Conservation (phyloP, 2,888 invertebrate species). For the Didymodactylos carnosus region DNA sequence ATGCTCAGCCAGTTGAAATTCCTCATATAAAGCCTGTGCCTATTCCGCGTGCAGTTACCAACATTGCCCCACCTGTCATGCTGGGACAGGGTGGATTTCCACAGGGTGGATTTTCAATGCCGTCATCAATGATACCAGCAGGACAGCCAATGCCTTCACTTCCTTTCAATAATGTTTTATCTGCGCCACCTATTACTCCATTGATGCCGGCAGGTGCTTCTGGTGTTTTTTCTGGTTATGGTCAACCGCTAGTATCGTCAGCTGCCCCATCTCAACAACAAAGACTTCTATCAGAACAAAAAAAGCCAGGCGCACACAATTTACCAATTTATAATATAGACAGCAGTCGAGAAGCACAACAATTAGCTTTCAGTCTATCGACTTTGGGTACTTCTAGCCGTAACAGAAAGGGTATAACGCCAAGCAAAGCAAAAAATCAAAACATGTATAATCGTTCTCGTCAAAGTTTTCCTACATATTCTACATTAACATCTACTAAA, state of each 20-base stretch:
- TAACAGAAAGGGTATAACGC: not conserved
- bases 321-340: too few relatives aligned
- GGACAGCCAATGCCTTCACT: too few relatives aligned
- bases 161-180: too few relatives aligned
- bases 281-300: not conserved
- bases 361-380: not conserved
- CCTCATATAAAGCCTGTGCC: not conserved
- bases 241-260: not conserved
- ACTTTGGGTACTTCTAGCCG: not conserved
- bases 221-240: too few relatives aligned
- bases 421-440: not conserved
- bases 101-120: too few relatives aligned
- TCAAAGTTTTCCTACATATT: not conserved
- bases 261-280: too few relatives aligned
- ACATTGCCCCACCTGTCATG: not conserved
- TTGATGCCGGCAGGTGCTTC: too few relatives aligned
- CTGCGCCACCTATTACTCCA: too few relatives aligned
- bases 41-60: not conserved
- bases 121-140: too few relatives aligned
- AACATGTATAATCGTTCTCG: not conserved
- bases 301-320: not conserved
- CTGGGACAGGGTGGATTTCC: not conserved
- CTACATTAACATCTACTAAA: too few relatives aligned
- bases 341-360: not conserved
- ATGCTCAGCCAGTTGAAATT: not conserved